These are phyloP conservation scores for Chionoecetes opilio DNA, from an alignment of 1,140 invertebrate species.

Conservation along the genomic window DNA sequence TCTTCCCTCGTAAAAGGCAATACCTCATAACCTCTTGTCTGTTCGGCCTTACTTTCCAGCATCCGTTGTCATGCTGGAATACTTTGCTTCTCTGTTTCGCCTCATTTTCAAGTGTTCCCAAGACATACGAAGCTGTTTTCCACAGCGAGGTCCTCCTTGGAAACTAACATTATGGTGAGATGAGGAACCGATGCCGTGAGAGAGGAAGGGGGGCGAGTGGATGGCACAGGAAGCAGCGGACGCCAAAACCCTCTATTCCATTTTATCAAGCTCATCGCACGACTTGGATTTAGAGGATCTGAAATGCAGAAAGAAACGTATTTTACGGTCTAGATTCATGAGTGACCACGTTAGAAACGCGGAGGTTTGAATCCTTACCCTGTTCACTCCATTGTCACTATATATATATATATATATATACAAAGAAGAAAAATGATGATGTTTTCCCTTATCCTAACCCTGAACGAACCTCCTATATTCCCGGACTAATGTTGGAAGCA, in stretches of 20 bases:
- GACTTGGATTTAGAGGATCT: slow-evolving; percentile 75
- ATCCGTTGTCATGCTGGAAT: neutral
- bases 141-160: neutral
- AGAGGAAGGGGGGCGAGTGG: neutral
- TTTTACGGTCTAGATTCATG: neutral
- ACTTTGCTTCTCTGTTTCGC: neutral
- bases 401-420: no score
- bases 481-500: no score
- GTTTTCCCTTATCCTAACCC: no score
- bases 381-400: no score
- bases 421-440: no score
- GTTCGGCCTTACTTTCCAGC: neutral
- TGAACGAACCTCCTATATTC: no score
- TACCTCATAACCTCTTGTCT: no score
- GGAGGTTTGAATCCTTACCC: no score
- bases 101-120: neutral
- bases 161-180: neutral
- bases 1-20: no score
- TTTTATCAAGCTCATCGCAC: slow-evolving; percentile 73
- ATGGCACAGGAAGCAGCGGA: neutral
- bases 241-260: slow-evolving; percentile 48
- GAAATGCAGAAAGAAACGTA: slow-evolving; percentile 1
- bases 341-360: no score
- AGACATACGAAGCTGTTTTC: neutral
- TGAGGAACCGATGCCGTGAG: neutral